Evolutionary conservation across 2,888 invertebrate species (phyloP).

Genomic region (Eudiplozoon nipponicum): DNA sequence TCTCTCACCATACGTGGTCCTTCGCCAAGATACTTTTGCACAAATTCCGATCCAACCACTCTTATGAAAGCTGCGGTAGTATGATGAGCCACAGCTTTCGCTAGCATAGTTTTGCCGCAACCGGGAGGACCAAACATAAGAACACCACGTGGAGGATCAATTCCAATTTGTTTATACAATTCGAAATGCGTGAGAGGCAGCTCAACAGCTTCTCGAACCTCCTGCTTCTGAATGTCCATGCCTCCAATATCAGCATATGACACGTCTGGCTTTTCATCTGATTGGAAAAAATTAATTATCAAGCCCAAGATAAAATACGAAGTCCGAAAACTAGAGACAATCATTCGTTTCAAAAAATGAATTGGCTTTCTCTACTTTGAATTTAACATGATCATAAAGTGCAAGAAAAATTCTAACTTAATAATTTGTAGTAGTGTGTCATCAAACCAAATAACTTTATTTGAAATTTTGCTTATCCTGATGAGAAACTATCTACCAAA

Average conservation of each 20-base stretch:
- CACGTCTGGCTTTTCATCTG: conserved; percentile 86
- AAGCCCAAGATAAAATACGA: not conserved
- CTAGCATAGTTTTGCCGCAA: conserved; percentile 95
- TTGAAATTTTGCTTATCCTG: no score
- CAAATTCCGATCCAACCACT: conserved; percentile 94
- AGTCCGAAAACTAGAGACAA: no score
- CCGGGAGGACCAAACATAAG: conserved; percentile 96
- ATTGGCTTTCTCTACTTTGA: no score
- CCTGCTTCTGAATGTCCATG: conserved; percentile 97
- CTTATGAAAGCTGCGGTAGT: conserved; percentile 92
- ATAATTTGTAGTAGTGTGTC: no score
- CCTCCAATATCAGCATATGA: conserved; percentile 89
- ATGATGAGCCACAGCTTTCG: conserved; percentile 88
- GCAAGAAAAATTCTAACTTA: no score
- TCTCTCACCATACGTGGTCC: conserved; percentile 96
- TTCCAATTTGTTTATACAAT: conserved; percentile 74
- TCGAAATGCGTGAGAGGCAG: conserved; percentile 87
- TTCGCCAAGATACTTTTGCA: conserved; percentile 91
- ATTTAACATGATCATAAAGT: no score
- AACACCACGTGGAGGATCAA: conserved; percentile 85
- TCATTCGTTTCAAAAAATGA: no score
- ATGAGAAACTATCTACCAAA: no score
- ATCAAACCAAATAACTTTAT: no score
- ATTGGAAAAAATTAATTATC: conserved; percentile 9
- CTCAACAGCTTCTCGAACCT: conserved; percentile 89